These are phyloP conservation scores for Oligia strigilis DNA, from an alignment of 2,888 invertebrate species.

Conservation along the genomic window DNA sequence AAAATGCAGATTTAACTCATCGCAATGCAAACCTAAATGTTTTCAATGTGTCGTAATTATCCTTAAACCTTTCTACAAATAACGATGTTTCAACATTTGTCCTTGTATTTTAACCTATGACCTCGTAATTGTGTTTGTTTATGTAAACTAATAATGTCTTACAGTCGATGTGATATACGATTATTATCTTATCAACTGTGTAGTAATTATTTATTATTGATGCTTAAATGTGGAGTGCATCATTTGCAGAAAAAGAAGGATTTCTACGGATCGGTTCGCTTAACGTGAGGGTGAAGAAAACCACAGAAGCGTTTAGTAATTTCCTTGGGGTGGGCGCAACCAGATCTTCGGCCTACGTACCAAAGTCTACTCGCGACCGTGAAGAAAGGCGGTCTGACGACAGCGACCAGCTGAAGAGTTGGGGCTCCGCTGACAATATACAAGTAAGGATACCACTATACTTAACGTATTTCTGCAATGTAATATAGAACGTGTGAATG, in stretches of 20 bases:
- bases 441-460: constrained; percentile 85
- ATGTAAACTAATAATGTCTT: constrained; percentile 7
- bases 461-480: not conserved
- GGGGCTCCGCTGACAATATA: constrained; percentile 97
- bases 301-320: constrained; percentile 97
- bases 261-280: constrained; percentile 97
- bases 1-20: not conserved
- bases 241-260: constrained; percentile 95
- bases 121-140: not conserved
- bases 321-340: constrained; percentile 95
- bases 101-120: constrained; percentile 8
- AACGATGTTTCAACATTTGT: not conserved
- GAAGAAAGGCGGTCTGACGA: constrained; percentile 83
- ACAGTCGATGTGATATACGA: not conserved
- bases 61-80: not conserved
- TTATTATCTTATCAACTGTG: not conserved
- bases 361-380: constrained; percentile 80
- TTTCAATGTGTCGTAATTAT: not conserved
- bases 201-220: not conserved
- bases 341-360: constrained; percentile 87
- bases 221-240: constrained; percentile 28
- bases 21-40: not conserved
- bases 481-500: not conserved
- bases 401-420: constrained; percentile 94
- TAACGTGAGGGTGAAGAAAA: constrained; percentile 97